These are phyloP conservation scores for Apogon hyalosoma DNA, from an alignment of 2,797 vertebrate species.

Conservation along the genomic window DNA sequence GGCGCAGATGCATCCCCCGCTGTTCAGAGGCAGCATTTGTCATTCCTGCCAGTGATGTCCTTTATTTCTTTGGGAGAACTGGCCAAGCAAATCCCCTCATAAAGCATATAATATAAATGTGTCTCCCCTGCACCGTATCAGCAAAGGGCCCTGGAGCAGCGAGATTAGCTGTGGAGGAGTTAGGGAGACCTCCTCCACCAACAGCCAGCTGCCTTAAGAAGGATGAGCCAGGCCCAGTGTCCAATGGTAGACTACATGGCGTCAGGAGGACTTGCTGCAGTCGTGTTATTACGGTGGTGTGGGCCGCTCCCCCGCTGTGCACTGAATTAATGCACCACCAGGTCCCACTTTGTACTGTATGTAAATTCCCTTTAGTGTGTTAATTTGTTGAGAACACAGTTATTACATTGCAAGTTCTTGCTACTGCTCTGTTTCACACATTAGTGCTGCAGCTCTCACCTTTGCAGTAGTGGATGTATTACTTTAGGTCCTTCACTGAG, in stretches of 20 bases:
- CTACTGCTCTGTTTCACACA: conserved; percentile 16
- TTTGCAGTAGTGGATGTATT: too few relatives aligned
- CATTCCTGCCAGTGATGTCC: conserved; percentile 38
- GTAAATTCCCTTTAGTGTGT: conserved; percentile 22
- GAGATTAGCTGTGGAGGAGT: conserved; percentile 80
- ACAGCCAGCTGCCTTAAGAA: conserved; percentile 67
- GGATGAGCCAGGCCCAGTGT: conserved; percentile 76
- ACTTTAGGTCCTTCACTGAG: too few relatives aligned
- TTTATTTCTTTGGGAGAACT: conserved; percentile 55
- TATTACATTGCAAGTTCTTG: conserved; percentile 2
- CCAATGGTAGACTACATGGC: conserved; percentile 75
- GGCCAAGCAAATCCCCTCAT: conserved; percentile 63
- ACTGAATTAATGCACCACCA: conserved; percentile 60
- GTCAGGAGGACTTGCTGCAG: conserved; percentile 65
- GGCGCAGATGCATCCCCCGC: conserved; percentile 15
- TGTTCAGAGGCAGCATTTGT: conserved; percentile 40
- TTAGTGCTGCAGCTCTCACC: conserved; percentile 15
- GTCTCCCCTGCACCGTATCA: conserved; percentile 60
- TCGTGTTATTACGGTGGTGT: conserved; percentile 62
- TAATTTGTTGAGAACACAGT: conserved; percentile 15
- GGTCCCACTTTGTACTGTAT: conserved; percentile 47
- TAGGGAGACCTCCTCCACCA: conserved; percentile 59
- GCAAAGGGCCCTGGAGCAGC: conserved; percentile 62
- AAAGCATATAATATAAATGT: conserved; percentile 66
- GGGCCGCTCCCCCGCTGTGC: conserved; percentile 56